Base-by-base conservation (phyloP, 2,888 invertebrate species). In the Andricus curvator region DNA sequence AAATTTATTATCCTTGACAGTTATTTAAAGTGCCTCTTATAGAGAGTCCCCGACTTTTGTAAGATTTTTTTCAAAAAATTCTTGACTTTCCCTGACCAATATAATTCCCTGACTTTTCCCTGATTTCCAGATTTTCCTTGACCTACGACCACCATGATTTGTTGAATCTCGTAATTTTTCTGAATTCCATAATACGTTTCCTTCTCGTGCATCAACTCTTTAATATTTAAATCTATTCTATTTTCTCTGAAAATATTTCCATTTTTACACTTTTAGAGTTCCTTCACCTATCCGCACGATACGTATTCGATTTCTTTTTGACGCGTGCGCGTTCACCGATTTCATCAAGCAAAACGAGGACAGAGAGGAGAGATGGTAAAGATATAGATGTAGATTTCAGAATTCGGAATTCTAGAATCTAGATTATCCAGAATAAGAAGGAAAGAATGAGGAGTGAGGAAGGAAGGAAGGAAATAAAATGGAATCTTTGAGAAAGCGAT, bases 401-500 rank as follows among this genome's bases (percentile, higher is more conserved):
- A 70, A 51, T 70, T 33, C 25, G 17, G 78, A 70, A 60, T 56
- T 37, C 22, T 56, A 74, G 66, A 79, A 81, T 62, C 44, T 37
- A 37, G 8, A 37, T 33, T 33, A 37, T 37, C 8, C 8, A 37
- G 37, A 37, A 37, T 6, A 6, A 37, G 37, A 37, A 37, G 37
- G 37, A 37, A 37, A 37, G 6, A 37, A 37, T 37, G 37, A 8
- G 37, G 6, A 37, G 37, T 6, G 6, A 37, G 37, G 37, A 37
- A 78, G 64, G 77, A 78, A 67, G 64, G 74, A 82, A 81, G 77
- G 70, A 78, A 77, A 81, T 76, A 79, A 80, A 81, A 48, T 74
- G 80, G 79, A 78, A 80, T 79, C 48, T 81, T 83, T 84, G 85
- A 86, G 86, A 87, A 87, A 88, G 87, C 88, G 86, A 88, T 87